Conservation (phyloP, 2,797 vertebrate species). For the Xenentodon cancila region DNA sequence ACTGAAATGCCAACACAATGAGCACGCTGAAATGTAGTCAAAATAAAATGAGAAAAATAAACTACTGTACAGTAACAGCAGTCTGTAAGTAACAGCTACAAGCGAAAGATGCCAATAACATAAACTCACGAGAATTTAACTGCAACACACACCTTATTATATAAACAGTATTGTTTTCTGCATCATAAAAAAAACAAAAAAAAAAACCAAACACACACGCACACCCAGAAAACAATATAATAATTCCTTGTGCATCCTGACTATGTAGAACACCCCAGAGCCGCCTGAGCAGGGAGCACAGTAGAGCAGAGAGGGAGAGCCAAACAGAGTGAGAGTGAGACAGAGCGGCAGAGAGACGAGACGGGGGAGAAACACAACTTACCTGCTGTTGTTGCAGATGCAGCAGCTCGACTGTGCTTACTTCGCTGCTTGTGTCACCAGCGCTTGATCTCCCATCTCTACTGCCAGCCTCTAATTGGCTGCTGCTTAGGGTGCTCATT, state of each 20-base stretch:
- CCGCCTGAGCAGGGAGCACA: constrained; percentile 57
- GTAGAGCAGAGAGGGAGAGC: constrained; percentile 62
- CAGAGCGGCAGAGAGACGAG: constrained; percentile 63
- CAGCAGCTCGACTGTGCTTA: constrained; percentile 99
- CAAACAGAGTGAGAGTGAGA: constrained; percentile 58
- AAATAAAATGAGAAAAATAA: constrained; percentile 18
- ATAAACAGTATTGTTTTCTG: constrained; percentile 37
- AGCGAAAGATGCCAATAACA: constrained; percentile 40
- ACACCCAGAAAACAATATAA: constrained; percentile 24
- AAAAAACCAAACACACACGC: constrained; percentile 4
- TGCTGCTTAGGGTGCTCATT: constrained; percentile 99
- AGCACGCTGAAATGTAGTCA: too few species aligned
- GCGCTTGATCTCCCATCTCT: constrained; percentile 99
- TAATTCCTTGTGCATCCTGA: constrained; percentile 43
- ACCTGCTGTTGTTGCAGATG: constrained; percentile 99
- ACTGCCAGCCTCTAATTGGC: constrained; percentile 99
- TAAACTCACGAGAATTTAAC: constrained; percentile 44
- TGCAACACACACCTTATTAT: constrained; percentile 52
- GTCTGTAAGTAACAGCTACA: constrained; percentile 39
- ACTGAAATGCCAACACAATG: constrained; percentile 14
- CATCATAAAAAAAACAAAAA: constrained; percentile 17
- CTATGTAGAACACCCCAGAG: constrained; percentile 52
- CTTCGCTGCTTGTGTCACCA: constrained; percentile 96
- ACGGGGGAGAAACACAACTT: constrained; percentile 91
- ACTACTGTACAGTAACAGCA: constrained; percentile 12